Evolutionary conservation across 2,797 vertebrate genomes (phyloP).

Genomic region (Erpetoichthys calabaricus): DNA sequence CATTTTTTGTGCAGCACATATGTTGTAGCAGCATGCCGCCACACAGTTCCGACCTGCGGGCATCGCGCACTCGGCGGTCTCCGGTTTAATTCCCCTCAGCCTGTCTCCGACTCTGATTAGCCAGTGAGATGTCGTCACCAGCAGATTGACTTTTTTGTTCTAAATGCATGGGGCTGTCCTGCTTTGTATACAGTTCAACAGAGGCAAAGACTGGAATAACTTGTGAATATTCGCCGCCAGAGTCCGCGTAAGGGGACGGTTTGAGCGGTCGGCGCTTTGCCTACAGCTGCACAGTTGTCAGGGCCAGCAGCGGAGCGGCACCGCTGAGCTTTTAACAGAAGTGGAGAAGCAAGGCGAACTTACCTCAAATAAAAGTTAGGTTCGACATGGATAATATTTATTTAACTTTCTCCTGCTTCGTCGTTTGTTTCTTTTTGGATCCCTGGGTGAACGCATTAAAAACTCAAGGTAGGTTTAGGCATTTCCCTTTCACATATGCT

Average conservation of each 20-base stretch:
- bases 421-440: slow-evolving; percentile 40
- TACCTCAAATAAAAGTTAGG: background rate
- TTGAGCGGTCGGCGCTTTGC: slow-evolving; percentile 36
- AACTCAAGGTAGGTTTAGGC: slow-evolving; percentile 41
- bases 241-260: slow-evolving; percentile 19
- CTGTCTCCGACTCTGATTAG: slow-evolving; percentile 22
- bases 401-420: slow-evolving; percentile 48
- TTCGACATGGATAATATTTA: slow-evolving; percentile 53
- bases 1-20: too few relatives aligned
- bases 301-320: too few relatives aligned
- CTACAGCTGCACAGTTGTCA: slow-evolving; percentile 19
- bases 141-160: slow-evolving; percentile 32
- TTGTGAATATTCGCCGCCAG: slow-evolving; percentile 31
- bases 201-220: slow-evolving; percentile 46
- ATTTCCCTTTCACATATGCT: background rate
- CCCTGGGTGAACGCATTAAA: slow-evolving; percentile 35
- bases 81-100: too few relatives aligned
- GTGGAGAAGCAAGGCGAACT: slow-evolving; percentile 12
- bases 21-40: too few relatives aligned
- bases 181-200: slow-evolving; percentile 43
- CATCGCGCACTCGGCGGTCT: too few relatives aligned
- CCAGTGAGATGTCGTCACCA: slow-evolving; percentile 46
- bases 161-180: slow-evolving; percentile 52
- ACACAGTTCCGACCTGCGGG: too few relatives aligned
- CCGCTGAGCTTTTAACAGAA: slow-evolving; percentile 26